These are phyloP conservation scores for Rhagium mordax DNA, from an alignment of 2,888 invertebrate genomes.

Conservation along the genomic window DNA sequence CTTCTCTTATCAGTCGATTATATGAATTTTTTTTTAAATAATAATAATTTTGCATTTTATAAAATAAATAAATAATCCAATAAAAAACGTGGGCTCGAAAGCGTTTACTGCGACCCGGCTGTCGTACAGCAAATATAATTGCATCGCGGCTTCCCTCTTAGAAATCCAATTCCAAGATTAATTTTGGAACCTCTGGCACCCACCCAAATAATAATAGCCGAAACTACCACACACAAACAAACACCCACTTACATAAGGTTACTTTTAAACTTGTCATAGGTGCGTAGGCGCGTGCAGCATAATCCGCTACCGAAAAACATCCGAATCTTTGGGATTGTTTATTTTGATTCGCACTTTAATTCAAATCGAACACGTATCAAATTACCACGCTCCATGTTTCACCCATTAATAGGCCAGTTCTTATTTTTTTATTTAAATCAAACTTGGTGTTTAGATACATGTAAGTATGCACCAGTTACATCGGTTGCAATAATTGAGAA, in stretches of 20 bases:
- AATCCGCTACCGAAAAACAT: not conserved
- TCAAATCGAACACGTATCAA: not conserved
- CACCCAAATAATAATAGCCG: constrained; percentile 13
- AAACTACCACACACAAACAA: constrained; percentile 28
- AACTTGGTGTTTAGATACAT: no score
- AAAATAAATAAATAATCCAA: no score
- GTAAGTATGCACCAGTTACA: no score
- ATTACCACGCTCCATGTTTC: not conserved
- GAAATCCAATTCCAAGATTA: not conserved
- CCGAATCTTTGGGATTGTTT: not conserved
- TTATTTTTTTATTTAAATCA: no score
- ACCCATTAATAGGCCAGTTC: not conserved
- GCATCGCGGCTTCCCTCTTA: not conserved
- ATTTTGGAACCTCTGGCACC: constrained; percentile 9
- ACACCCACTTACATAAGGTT: constrained; percentile 21
- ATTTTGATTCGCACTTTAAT: not conserved
- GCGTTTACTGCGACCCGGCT: no score
- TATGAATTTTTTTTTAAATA: no score
- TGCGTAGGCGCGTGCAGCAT: not conserved
- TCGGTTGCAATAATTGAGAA: no score
- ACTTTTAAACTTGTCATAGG: constrained; percentile 1
- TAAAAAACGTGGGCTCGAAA: no score
- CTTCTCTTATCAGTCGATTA: no score
- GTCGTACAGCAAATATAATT: not conserved
- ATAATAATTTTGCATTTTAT: no score